Conservation (phyloP, 2,797 vertebrate genomes). For the Vireo griseus region DNA sequence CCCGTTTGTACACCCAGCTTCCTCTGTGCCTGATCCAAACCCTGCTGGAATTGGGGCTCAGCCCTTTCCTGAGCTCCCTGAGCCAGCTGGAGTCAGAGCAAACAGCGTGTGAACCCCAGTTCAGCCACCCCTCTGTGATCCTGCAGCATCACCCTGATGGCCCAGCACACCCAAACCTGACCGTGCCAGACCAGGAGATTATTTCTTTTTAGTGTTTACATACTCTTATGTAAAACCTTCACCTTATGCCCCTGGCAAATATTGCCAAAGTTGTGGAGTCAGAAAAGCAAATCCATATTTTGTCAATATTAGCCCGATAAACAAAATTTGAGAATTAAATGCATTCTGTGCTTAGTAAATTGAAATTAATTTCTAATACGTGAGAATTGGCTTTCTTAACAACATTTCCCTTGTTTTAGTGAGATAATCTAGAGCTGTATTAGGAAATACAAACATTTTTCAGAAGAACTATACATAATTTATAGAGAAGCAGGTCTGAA, state of each 20-base stretch:
- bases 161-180: rapidly evolving
- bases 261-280: not conserved
- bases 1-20: rapidly evolving
- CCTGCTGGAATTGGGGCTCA: not conserved
- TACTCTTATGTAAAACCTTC: not conserved
- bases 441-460: conserved; percentile 12
- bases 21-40: not conserved
- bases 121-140: not conserved
- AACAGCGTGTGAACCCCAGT: rapidly evolving
- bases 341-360: not conserved
- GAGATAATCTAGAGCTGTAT: not conserved
- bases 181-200: not conserved
- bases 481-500: not conserved
- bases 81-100: not conserved
- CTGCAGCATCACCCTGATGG: not conserved
- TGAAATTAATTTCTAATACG: not conserved
- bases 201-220: not conserved
- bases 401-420: not conserved
- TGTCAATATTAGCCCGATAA: not conserved
- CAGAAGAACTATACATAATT: not conserved
- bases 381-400: not conserved
- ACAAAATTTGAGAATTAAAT: not conserved
- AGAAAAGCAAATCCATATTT: not conserved
- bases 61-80: not conserved
- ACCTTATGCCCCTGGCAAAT: not conserved